phyloP scores from a whole-genome alignment of 2,888 invertebrate species.

The Drosophila demipolita region DNA sequence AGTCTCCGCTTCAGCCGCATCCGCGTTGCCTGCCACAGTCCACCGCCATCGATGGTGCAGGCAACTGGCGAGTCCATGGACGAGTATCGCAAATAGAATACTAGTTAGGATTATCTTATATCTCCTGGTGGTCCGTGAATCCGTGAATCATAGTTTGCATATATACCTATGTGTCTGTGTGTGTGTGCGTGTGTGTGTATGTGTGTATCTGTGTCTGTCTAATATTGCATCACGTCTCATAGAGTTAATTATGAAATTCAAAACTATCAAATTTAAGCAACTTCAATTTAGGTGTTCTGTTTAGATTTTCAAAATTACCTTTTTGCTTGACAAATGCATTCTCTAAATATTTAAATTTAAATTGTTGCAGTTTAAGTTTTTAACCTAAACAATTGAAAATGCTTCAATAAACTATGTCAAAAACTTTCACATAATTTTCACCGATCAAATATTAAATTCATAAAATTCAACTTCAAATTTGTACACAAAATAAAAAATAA shows the following conservation, averaged over 20 bases:
- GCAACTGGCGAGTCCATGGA: constrained; percentile 61
- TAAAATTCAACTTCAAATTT: neutral
- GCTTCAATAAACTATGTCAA: neutral
- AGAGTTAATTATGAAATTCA: constrained; percentile 20
- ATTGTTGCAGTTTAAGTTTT: neutral
- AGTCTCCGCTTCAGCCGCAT: constrained; percentile 54
- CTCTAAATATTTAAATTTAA: neutral
- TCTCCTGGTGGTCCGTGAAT: constrained; percentile 35
- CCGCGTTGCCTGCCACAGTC: constrained; percentile 80
- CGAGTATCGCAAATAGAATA: constrained; percentile 78
- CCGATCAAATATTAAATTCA: neutral
- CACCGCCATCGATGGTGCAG: constrained; percentile 60
- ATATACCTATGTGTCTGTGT: constrained; percentile 16
- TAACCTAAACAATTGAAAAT: neutral
- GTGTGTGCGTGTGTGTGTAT: neutral
- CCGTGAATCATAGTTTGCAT: constrained; percentile 1
- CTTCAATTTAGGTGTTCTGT: neutral
- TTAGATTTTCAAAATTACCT: neutral
- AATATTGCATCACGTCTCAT: constrained; percentile 8
- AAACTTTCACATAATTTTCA: neutral
- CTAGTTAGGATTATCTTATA: constrained; percentile 13
- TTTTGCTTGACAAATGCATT: neutral
- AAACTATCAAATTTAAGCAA: constrained; percentile 10
- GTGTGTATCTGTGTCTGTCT: constrained; percentile 9
- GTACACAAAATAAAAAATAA: neutral